Percentiles rank a stretch among this genome's conserved stretches.
These are phyloP conservation scores for Lanistes nyassanus DNA, from an alignment of 1,140 invertebrate genomes.

Conservation along the genomic window DNA sequence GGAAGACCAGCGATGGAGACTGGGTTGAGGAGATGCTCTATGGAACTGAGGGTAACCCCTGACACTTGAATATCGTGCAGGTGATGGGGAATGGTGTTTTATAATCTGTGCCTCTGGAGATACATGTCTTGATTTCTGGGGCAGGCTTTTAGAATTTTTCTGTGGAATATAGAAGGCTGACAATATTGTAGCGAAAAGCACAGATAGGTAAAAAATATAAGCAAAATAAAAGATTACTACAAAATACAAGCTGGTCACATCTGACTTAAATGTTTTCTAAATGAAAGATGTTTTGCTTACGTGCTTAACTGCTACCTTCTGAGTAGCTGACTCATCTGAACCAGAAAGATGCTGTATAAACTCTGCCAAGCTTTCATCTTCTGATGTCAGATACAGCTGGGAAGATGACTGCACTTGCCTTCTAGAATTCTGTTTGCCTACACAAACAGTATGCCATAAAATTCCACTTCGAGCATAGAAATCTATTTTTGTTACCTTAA, in stretches of 20 bases:
- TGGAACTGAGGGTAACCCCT: slow-evolving; percentile 10
- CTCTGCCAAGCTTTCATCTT: slow-evolving; percentile 51
- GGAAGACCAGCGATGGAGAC: slow-evolving; percentile 24
- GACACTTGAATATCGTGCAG: neutral
- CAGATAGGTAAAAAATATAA: no score
- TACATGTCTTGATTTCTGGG: neutral
- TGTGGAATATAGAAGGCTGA: neutral
- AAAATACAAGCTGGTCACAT: no score
- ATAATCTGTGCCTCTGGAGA: neutral
- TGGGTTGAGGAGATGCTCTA: slow-evolving; percentile 11
- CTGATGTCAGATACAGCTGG: slow-evolving; percentile 41
- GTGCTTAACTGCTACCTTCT: no score
- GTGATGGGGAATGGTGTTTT: slow-evolving; percentile 20
- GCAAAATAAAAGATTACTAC: no score
- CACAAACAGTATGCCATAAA: no score
- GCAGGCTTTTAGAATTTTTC: neutral
- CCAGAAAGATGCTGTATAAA: slow-evolving; percentile 42
- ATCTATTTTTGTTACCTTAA: no score
- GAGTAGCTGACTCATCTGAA: slow-evolving; percentile 23
- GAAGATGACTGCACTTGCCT: neutral
- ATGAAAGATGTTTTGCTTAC: no score
- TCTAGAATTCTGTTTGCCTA: no score
- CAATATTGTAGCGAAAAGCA: no score
- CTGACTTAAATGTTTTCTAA: no score
- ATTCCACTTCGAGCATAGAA: no score